Conservation (phyloP, 2,113 vertebrate species). For the Athene noctua region DNA sequence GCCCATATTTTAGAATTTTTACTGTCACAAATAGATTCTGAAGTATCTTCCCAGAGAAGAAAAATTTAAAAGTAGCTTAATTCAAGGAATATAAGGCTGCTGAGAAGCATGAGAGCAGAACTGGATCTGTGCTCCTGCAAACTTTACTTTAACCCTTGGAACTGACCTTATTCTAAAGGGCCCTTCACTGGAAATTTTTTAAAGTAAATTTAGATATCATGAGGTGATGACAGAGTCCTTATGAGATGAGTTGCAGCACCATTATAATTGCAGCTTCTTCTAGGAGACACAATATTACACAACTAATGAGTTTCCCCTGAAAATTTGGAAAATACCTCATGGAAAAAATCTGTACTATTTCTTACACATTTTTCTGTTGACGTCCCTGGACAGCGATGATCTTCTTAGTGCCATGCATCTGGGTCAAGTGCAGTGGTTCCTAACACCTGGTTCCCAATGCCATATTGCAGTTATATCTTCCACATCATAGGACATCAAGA, state of each 20-base stretch:
- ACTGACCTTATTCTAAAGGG: not conserved
- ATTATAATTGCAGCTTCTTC: not conserved
- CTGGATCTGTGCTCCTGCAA: not conserved
- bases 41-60: not conserved
- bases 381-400: not conserved
- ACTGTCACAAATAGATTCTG: not conserved
- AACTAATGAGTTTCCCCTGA: not conserved
- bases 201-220: not conserved
- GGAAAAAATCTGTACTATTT: not conserved
- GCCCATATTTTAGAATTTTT: not conserved
- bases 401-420: accelerated
- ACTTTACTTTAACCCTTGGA: not conserved
- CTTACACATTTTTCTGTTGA: not conserved
- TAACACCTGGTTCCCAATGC: not conserved
- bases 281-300: not conserved
- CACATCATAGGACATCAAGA: not conserved
- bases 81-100: not conserved
- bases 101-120: not conserved
- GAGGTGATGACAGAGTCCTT: not conserved
- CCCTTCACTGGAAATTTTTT: not conserved
- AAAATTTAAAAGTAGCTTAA: not conserved
- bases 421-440: not conserved
- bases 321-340: not conserved
- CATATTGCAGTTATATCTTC: not conserved
- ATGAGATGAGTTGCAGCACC: not conserved